Base-by-base conservation (phyloP, 2,888 invertebrate genomes). In the Drosophila glabriapex region DNA sequence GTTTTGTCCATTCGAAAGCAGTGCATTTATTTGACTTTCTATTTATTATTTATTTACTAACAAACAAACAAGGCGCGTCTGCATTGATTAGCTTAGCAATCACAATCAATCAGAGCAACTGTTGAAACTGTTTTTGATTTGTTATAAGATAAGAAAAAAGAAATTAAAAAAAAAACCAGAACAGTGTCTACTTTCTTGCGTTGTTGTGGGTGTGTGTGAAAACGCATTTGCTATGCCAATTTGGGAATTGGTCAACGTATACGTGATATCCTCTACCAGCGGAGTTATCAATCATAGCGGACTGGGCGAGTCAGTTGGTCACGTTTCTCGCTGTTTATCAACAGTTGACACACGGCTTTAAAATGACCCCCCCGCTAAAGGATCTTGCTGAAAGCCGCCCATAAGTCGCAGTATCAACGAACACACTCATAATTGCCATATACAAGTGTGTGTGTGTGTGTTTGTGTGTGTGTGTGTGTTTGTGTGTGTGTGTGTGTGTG, bases 301-400 rank as follows among this genome's bases (percentile, higher is more conserved):
- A 16, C 10, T 59, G 28, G 35, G 2, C 41, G 49, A 53, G 70
- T 50, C 46, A 65, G 41, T 41, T 68, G 64, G 53, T 69, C 85
- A 87, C 74, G 73, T 76, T 83, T 83, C 56, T 72, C 35, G 46
- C 61, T 54, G 65, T 78, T 65, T 52, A 78, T 81, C 75, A 81
- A 22, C 14, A 49, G 60, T 66, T 80, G 78, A 76, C 78, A 64
- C 46, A 31, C 39, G 69, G 53, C 52, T 58, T 46, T 49, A 52
- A 61, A 55, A 59, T 68, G 7, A 25, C 22, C 49, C 49, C 55
- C n/a, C 41, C 58, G 75, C 52, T 43, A 53, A 69, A 76, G 53
- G 55, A 59, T 43, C 58, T 56, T 31, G 12, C 16, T 67, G 22
- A 29, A 60, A 73, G 41, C 55, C 60, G 19, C 55, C 60, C 68